Percentiles rank a stretch among this genome's conserved stretches.
These are phyloP conservation scores for Trichoplusia ni DNA, from an alignment of 1,140 invertebrate genomes.

Conservation along the genomic window DNA sequence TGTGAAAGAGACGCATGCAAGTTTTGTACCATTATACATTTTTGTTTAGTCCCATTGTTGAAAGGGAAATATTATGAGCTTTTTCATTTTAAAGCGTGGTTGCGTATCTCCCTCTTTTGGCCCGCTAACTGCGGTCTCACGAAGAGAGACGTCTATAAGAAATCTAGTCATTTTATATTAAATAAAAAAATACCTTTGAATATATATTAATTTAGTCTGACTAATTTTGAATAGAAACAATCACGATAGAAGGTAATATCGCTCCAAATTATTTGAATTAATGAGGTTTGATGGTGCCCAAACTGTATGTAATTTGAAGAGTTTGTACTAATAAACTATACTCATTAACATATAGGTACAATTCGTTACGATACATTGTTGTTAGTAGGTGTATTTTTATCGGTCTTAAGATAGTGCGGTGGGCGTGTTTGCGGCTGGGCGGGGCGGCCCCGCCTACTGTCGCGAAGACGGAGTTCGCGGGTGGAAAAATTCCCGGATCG, in stretches of 20 bases:
- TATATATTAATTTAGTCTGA: no score
- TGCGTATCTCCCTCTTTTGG: conserved; percentile 57
- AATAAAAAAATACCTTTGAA: neutral
- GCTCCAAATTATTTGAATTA: conserved; percentile 23
- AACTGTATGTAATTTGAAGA: conserved; percentile 32
- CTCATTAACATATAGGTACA: conserved; percentile 18
- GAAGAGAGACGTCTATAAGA: conserved; percentile 54
- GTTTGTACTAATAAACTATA: conserved; percentile 25
- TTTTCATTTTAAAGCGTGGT: conserved; percentile 68
- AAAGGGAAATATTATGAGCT: conserved; percentile 77
- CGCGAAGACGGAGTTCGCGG: conserved; percentile 55
- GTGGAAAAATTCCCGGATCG: conserved; percentile 63
- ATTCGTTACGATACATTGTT: conserved; percentile 9
- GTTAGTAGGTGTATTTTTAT: conserved; percentile 16
- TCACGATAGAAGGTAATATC: conserved; percentile 18
- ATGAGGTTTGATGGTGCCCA: conserved; percentile 26
- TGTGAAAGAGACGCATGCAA: conserved; percentile 64
- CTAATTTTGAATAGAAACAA: no score
- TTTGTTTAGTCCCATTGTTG: conserved; percentile 78
- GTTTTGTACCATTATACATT: conserved; percentile 77
- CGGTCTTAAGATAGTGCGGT: conserved; percentile 49
- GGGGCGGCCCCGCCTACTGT: conserved; percentile 64
- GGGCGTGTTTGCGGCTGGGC: conserved; percentile 65
- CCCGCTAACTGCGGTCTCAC: conserved; percentile 43
- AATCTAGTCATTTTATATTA: neutral